Conservation (phyloP, 2,113 vertebrate genomes). For the Siphamia tubifer region DNA sequence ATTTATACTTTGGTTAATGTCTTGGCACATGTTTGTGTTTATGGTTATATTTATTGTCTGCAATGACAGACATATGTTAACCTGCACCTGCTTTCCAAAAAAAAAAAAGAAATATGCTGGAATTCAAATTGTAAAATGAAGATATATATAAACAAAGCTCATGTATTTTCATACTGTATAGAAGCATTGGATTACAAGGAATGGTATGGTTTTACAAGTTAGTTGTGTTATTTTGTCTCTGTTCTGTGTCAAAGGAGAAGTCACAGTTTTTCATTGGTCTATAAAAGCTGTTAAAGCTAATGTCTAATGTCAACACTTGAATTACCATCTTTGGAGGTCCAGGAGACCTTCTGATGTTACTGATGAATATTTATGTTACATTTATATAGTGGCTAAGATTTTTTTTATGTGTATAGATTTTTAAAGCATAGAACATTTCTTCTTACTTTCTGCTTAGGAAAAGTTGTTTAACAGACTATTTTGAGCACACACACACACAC, state of each 20-base stretch:
- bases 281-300: conserved; percentile 23
- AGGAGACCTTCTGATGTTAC: background rate
- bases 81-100: too few relatives aligned
- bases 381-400: background rate
- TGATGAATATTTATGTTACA: background rate
- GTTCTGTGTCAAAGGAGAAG: conserved; percentile 10
- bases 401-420: too few relatives aligned
- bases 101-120: too few relatives aligned
- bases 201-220: background rate
- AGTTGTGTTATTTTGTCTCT: background rate
- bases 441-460: too few relatives aligned
- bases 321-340: conserved; percentile 19
- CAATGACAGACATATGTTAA: too few relatives aligned
- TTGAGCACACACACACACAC: background rate
- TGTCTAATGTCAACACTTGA: background rate
- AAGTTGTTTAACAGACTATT: background rate
- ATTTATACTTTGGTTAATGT: too few relatives aligned
- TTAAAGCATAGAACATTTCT: too few relatives aligned
- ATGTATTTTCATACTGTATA: too few relatives aligned
- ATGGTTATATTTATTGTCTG: too few relatives aligned
- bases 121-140: too few relatives aligned
- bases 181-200: background rate
- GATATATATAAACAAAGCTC: too few relatives aligned
- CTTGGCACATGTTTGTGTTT: too few relatives aligned
- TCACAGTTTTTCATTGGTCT: conserved; percentile 22